A percentile compares a stretch with the other conserved stretches of the same genome.
phyloP scores from a whole-genome alignment of 2,113 vertebrate species.

The Xyliphius kryptos region DNA sequence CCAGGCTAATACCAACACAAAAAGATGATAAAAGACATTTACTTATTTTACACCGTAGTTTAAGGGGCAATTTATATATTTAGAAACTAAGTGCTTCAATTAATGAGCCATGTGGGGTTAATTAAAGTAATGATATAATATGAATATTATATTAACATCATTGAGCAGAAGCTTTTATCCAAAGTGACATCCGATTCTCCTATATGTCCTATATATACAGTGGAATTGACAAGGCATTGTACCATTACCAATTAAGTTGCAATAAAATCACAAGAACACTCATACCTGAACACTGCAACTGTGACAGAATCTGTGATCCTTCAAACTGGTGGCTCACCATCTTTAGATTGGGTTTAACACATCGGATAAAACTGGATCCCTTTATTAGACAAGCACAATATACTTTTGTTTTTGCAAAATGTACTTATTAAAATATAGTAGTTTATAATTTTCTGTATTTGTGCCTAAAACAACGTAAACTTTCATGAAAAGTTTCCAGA shows the following conservation, averaged over 20 bases:
- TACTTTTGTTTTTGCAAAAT: too few relatives aligned
- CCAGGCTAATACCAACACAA: conserved; percentile 8
- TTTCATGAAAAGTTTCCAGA: too few relatives aligned
- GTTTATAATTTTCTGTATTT: too few relatives aligned
- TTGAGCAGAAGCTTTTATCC: background rate
- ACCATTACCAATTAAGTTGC: too few relatives aligned
- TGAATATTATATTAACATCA: background rate
- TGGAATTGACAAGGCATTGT: too few relatives aligned
- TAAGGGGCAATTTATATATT: conserved; percentile 6
- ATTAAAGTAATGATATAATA: background rate
- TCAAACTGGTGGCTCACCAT: conserved; percentile 98
- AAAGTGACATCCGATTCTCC: too few relatives aligned
- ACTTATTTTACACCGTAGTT: conserved; percentile 24
- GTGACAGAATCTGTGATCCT: conserved; percentile 93
- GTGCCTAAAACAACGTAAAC: too few relatives aligned
- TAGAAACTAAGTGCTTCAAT: conserved; percentile 12
- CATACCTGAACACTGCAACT: conserved; percentile 94
- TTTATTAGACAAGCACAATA: conserved; percentile 45
- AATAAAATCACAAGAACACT: background rate
- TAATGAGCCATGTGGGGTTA: conserved; percentile 1
- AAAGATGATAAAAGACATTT: conserved; percentile 35
- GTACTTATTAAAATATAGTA: too few relatives aligned
- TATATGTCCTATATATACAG: too few relatives aligned
- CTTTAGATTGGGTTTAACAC: conserved; percentile 97
- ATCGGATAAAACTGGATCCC: conserved; percentile 97